Base-by-base conservation (phyloP, 2,888 invertebrate species). In the Gonocerus acuteangulatus region DNA sequence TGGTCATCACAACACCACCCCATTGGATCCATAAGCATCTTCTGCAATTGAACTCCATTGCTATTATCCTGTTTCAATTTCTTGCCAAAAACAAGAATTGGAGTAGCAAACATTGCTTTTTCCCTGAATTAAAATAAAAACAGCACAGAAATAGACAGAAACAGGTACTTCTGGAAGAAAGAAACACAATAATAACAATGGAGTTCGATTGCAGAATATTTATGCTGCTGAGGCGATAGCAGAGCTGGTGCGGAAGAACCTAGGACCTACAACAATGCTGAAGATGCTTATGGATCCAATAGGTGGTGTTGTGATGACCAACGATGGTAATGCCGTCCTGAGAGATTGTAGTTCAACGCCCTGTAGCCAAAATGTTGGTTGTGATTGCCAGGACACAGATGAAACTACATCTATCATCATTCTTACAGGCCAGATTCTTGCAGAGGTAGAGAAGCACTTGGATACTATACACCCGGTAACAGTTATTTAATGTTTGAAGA, bases 271-370 rank as follows among this genome's bases (percentile, higher is more conserved):
- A 75, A 95, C 99, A 51, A 99, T 99, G 99, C 78, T 99, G 71
- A 99, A 99, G 83, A 99, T 99, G 99, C 78, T 99, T 73, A 96
- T 99, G 96, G 97, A 99, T 73, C 99, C 99, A 0, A 99, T 97
- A 95, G 99, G 99, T 45, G 97, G 99, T 39, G 96, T 99, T 70
- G 97, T 99, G 2, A 95, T 99, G 92, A 99, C 99, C 39, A 99
- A 99, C 74, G 99, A 99, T 76, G 99, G 99, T 39, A 99, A 99
- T 75, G 96, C 97, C 39, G 99, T 99, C 72, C 82, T 99, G 97
- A 68, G 97, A 96, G 77, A 94, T 94, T 71, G 93, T 92, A 2
- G 93, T 96, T 1, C 95, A 99, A 75, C 97, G 99, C 78, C 99
- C 99, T 59, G 97, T 97, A 23, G 99, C 95, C 39, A 99, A 99